Evolutionary conservation across 2,888 invertebrate genomes (phyloP).

Genomic region (Cerastis rubricosa): DNA sequence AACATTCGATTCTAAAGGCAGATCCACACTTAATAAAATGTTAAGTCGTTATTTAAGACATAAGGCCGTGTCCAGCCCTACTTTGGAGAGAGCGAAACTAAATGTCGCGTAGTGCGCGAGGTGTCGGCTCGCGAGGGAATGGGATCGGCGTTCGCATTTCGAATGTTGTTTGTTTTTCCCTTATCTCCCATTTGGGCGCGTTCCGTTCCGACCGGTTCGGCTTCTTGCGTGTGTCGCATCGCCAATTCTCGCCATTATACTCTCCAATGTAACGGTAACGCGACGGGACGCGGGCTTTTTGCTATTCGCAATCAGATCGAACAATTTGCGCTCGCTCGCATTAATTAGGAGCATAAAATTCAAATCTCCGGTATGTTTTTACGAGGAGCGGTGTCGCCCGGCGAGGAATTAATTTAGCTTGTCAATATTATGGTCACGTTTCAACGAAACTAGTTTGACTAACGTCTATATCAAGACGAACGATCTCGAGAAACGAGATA

Average conservation of each 20-base stretch:
- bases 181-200: slow-evolving; percentile 83
- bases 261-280: slow-evolving; percentile 82
- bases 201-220: slow-evolving; percentile 82
- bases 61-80: slow-evolving; percentile 44
- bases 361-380: slow-evolving; percentile 78
- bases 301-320: slow-evolving; percentile 81
- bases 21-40: slow-evolving; percentile 18
- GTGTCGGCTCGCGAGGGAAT: slow-evolving; percentile 81
- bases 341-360: slow-evolving; percentile 86
- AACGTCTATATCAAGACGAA: slow-evolving; percentile 84
- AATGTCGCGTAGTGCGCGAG: slow-evolving; percentile 66
- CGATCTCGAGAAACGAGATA: slow-evolving; percentile 87
- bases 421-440: slow-evolving; percentile 87
- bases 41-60: slow-evolving; percentile 32
- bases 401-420: slow-evolving; percentile 83
- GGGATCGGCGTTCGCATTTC: slow-evolving; percentile 79
- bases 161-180: slow-evolving; percentile 84
- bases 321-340: slow-evolving; percentile 81
- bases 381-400: slow-evolving; percentile 74
- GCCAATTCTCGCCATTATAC: slow-evolving; percentile 83
- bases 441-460: slow-evolving; percentile 84
- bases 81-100: slow-evolving; percentile 58
- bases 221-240: slow-evolving; percentile 85
- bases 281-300: slow-evolving; percentile 82
- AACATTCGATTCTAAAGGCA: slow-evolving; percentile 14